A percentile compares a stretch with the other conserved stretches of the same genome.
These are phyloP conservation scores for Volucella bombylans DNA, from an alignment of 2,888 invertebrate genomes.

Conservation along the genomic window DNA sequence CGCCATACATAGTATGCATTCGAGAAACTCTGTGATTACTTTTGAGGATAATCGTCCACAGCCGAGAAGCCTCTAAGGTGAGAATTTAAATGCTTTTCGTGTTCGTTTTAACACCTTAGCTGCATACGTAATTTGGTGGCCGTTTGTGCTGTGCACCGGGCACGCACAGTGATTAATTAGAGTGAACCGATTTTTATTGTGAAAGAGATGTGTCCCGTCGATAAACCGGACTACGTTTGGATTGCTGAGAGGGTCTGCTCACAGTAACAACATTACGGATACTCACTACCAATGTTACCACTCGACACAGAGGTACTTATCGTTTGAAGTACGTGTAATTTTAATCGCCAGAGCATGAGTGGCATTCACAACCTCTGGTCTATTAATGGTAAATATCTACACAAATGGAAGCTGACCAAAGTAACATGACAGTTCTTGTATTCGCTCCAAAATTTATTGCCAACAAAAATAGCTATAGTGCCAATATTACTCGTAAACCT, in stretches of 20 bases:
- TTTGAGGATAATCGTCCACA: constrained; percentile 45
- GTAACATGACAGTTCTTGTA: neutral
- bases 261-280: no score
- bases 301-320: constrained; percentile 22
- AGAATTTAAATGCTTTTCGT: constrained; percentile 73
- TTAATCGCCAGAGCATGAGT: constrained; percentile 44
- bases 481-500: neutral
- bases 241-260: no score
- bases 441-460: constrained; percentile 9
- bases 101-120: constrained; percentile 70
- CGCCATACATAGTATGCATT: constrained; percentile 20
- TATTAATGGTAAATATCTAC: constrained; percentile 8
- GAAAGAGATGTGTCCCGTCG: constrained; percentile 25
- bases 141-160: constrained; percentile 24
- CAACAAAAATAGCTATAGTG: constrained; percentile 7
- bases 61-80: constrained; percentile 48
- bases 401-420: neutral
- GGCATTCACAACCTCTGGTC: constrained; percentile 37
- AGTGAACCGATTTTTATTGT: constrained; percentile 63
- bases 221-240: constrained; percentile 1
- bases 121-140: constrained; percentile 71
- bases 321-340: constrained; percentile 50
- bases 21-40: constrained; percentile 53
- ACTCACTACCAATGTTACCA: no score
- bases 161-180: constrained; percentile 58